phyloP scores from a whole-genome alignment of 2,113 vertebrate species.

The Macroglossus sobrinus region DNA sequence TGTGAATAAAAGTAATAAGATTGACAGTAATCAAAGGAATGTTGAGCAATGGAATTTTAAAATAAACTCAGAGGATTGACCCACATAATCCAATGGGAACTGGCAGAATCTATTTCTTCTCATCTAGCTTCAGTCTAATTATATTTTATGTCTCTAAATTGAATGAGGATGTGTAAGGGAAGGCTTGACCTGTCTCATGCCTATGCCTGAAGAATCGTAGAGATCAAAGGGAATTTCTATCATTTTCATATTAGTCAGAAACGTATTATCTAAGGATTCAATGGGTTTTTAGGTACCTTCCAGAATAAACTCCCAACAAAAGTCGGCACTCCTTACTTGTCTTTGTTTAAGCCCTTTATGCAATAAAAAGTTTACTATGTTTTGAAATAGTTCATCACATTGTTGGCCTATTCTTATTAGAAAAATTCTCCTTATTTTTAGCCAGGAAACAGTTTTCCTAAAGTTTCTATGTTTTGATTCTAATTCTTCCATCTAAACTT shows the following conservation, averaged over 20 bases:
- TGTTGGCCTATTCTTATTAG: neutral
- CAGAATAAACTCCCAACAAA: neutral
- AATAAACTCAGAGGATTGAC: conserved; percentile 27
- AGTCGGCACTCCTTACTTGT: neutral
- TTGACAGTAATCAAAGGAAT: conserved; percentile 46
- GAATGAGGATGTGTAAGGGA: neutral
- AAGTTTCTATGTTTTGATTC: neutral
- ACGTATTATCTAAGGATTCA: neutral
- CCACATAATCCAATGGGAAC: neutral
- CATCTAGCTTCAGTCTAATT: conserved; percentile 39
- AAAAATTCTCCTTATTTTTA: conserved; percentile 4
- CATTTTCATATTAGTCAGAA: neutral
- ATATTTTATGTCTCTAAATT: conserved; percentile 41
- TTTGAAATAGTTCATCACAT: neutral
- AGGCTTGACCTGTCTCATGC: neutral
- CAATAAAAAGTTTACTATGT: neutral
- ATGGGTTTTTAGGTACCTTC: neutral
- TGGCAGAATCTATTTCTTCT: conserved; percentile 42
- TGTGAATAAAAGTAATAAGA: conserved; percentile 54
- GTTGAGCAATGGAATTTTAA: conserved; percentile 47
- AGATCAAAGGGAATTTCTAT: neutral
- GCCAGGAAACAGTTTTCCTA: neutral
- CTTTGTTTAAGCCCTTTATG: neutral
- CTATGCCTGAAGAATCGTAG: neutral
- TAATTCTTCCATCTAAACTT: neutral